Percentiles rank a stretch among this genome's conserved stretches.
phyloP scores from a whole-genome alignment of 2,113 vertebrate genomes.

The Nerophis lumbriciformis region DNA sequence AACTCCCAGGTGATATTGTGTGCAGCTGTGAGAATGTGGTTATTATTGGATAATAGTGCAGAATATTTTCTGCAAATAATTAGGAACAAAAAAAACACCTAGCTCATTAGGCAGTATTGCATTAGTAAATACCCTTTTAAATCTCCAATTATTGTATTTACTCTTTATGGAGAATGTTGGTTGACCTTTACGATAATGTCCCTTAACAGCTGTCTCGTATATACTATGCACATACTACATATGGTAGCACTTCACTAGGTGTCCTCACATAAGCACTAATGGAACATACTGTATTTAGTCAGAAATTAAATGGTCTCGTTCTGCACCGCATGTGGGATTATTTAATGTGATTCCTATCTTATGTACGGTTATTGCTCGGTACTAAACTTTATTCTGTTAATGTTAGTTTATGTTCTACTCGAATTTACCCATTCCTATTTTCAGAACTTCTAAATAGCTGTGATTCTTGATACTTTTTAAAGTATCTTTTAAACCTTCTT shows the following conservation, averaged over 20 bases:
- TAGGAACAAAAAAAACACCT: neutral
- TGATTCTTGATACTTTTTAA: neutral
- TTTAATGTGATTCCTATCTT: conserved; percentile 34
- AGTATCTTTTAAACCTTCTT: neutral
- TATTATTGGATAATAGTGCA: neutral
- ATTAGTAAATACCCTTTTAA: neutral
- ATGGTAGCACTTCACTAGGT: neutral
- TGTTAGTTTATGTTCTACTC: neutral
- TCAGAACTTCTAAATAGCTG: neutral
- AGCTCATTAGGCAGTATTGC: neutral
- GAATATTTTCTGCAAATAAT: conserved; percentile 8
- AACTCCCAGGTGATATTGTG: conserved; percentile 41
- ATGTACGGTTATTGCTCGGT: too few relatives aligned
- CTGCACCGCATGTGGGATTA: conserved; percentile 35
- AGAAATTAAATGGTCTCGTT: conserved; percentile 9
- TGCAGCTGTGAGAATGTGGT: conserved; percentile 23
- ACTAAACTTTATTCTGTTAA: neutral
- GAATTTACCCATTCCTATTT: neutral
- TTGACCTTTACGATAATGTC: neutral
- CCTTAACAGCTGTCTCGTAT: too few relatives aligned
- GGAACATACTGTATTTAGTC: conserved; percentile 2
- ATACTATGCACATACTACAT: neutral
- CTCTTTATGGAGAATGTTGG: neutral
- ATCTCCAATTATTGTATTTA: neutral
- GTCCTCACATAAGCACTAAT: conserved; percentile 2